Evolutionary conservation across 2,113 vertebrate species (phyloP), one percentile per base, ranked within the genome.

Genomic region (Salvelinus alpinus): DNA sequence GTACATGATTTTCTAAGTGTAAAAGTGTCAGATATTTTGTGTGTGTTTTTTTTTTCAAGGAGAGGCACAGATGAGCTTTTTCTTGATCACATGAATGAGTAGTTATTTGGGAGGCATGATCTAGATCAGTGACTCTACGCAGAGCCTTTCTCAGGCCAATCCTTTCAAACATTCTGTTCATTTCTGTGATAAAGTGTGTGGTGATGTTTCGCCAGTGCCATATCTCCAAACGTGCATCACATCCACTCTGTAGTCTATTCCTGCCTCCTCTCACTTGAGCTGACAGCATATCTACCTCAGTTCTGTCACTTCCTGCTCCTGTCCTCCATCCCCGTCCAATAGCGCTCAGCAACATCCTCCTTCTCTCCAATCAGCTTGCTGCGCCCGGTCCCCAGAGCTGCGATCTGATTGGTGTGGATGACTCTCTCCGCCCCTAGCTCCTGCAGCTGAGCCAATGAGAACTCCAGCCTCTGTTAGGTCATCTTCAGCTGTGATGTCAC

Each of bases 291-390:
- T 87, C 59, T 84, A 82, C 34, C 70, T 87, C 64, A 90, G 76
- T 44, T 83, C 77, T 6, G 11, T 29, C 6, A 76, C 22, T 3
- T 88, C 80, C 9, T 76, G 84, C 3, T 82, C 73, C 0, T 80
- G 25, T 48, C 57, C 29, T 38, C 18, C 65, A 51, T 73, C 67
- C 60, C 60, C 85, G 83, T 16, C 13, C 14, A 5, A 73, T 74
- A 3, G 73, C 71, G 25, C 70, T 75, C 20, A 71, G 69, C 73
- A 91, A 76, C 25, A 34, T 86, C 78, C 13, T 86, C 85, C 73
- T 91, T 93, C 74, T 94, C 91, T 69, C 67, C 65, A 68, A 86
- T 84, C 75, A 93, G 84, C 83, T 85, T 84, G 13, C 72, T 60
- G 1, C 70, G 27, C 68, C 90, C 82, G 4, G 76, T 77, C 80